Base-by-base conservation (phyloP, 2,113 vertebrate species). In the Carollia perspicillata region DNA sequence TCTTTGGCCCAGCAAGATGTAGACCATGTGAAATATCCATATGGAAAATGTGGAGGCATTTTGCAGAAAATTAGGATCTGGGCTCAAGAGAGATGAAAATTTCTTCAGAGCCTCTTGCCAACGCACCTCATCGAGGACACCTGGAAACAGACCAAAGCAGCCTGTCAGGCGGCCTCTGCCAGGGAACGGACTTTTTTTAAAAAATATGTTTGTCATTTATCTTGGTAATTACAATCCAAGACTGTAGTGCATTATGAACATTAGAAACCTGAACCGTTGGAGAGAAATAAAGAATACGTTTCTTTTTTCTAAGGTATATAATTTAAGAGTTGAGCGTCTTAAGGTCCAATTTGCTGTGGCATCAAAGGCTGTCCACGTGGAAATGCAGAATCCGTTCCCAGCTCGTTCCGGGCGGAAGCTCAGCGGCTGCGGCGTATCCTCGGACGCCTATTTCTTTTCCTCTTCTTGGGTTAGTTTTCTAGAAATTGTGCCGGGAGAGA, bases 101-200 rank as follows among this genome's bases (percentile, higher is more conserved):
- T 97, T 96, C 83, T 97, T 96, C 96, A 96, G 97, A 96, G 17
- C 13, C 68, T 84, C 65, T 97, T 98, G 97, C 98, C 98, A 98
- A 89, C 51, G 96, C 95, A 96, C 75, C 18, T 98, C 98, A 98
- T 84, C 42, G 92, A 98, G 98, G 97, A 98, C 95, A 98, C 93
- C 28, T 97, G 97, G 97, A 98, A 98, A 94, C 0, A 98, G 97
- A 97, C 96, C 96, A 98, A 98, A 97, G 77, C 93, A 96, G 95
- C 97, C 95, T 97, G 97, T 98, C 97, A 93, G 89, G 68, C 94
- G 84, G 95, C 78, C 80, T 92, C 96, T 93, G 95, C 96, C 97
- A 97, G 83, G 49, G 40, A 98, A 91, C 13, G 18, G 47, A 86
- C 10, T 81, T 81, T 80, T 79, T 86, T 94, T 20, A 71, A 93